Evolutionary conservation across 2,888 invertebrate genomes (phyloP).

Genomic region (Leptothorax acervorum): DNA sequence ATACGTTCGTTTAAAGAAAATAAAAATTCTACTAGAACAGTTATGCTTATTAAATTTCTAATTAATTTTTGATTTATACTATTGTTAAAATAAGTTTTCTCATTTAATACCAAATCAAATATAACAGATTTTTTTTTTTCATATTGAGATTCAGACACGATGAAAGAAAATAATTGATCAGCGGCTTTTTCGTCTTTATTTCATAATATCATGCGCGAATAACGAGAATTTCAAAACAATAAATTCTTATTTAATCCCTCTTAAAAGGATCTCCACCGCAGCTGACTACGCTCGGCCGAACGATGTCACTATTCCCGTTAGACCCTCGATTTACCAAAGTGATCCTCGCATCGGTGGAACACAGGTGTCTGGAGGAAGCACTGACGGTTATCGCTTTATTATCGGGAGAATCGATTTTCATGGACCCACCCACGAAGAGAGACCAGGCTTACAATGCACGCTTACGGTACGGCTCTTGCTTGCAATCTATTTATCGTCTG

Average conservation of each 20-base stretch:
- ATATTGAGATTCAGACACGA: not conserved
- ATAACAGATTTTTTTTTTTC: not conserved
- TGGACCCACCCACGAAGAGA: constrained; percentile 91
- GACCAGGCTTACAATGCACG: constrained; percentile 91
- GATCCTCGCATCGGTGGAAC: constrained; percentile 91
- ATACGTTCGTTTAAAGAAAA: not conserved
- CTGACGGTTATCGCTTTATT: constrained; percentile 95
- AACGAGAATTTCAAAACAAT: not conserved
- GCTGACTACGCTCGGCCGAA: constrained; percentile 92
- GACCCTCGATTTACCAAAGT: constrained; percentile 96
- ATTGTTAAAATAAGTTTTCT: not conserved
- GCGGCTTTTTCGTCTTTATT: not conserved
- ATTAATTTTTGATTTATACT: not conserved
- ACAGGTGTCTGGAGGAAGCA: constrained; percentile 92
- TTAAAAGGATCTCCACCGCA: constrained; percentile 86
- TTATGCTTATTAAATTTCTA: constrained; percentile 1
- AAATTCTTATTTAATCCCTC: constrained; percentile 52
- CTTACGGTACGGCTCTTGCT: constrained; percentile 84
- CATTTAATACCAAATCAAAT: not conserved
- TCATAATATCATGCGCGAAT: not conserved
- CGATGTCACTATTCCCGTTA: constrained; percentile 96
- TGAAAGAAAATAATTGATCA: not conserved
- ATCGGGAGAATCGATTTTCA: constrained; percentile 95
- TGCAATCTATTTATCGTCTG: not conserved
- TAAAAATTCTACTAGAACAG: not conserved